Percentiles rank a stretch among this genome's conserved stretches.
These are phyloP conservation scores for Pelmatolapia mariae DNA, from an alignment of 2,113 vertebrate genomes.

Conservation along the genomic window DNA sequence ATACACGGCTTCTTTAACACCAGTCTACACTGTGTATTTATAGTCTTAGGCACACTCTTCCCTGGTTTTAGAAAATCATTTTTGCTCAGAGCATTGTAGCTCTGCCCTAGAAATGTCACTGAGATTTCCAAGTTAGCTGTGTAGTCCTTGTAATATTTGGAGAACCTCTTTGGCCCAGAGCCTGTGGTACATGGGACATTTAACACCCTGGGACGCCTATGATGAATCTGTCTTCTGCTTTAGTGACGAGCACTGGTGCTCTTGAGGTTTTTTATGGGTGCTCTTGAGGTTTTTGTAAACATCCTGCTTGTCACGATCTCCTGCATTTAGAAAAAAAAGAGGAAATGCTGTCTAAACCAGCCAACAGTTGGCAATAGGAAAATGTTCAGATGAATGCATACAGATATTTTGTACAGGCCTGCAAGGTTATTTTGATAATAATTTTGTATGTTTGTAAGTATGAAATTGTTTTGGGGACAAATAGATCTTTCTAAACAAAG, in stretches of 20 bases:
- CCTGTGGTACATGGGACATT: constrained; percentile 34
- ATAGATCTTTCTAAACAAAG: background rate
- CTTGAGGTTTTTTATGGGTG: background rate
- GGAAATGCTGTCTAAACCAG: background rate
- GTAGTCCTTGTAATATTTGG: background rate
- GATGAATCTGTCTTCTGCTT: background rate
- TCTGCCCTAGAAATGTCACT: constrained; percentile 56
- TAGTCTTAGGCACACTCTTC: constrained; percentile 1
- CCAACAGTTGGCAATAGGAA: background rate
- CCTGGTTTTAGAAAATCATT: constrained; percentile 2
- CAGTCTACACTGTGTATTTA: constrained; percentile 14
- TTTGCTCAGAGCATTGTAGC: constrained; percentile 17
- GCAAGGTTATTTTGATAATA: background rate
- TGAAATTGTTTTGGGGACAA: background rate
- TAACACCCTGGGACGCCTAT: constrained; percentile 40
- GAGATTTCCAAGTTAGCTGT: constrained; percentile 10
- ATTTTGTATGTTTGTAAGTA: background rate
- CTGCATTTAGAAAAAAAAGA: background rate
- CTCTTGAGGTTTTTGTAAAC: constrained; percentile 5
- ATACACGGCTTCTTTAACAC: background rate
- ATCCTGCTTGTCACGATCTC: background rate
- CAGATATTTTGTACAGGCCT: background rate
- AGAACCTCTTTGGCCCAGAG: constrained; percentile 3
- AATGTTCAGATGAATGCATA: background rate
- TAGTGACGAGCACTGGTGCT: background rate